These are phyloP conservation scores for Zingel zingel DNA, from an alignment of 2,113 vertebrate species.

Conservation along the genomic window DNA sequence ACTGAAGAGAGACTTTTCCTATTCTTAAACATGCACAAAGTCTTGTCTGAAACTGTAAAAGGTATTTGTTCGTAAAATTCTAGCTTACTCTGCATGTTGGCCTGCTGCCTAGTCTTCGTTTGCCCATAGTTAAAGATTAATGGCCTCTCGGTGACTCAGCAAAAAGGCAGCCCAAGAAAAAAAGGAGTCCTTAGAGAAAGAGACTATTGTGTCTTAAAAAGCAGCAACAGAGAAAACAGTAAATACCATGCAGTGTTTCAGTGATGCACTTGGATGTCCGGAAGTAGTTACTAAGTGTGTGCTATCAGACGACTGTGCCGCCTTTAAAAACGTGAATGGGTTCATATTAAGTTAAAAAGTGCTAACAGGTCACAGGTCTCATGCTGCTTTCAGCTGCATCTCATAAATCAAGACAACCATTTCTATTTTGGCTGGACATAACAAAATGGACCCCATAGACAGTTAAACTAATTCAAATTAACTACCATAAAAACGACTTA, in stretches of 20 bases:
- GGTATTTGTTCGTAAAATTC: conserved; percentile 23
- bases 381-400: conserved; percentile 19
- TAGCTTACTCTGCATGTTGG: conserved; percentile 25
- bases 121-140: conserved; percentile 72
- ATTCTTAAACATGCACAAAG: not conserved
- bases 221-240: not conserved
- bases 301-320: not conserved
- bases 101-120: conserved; percentile 26
- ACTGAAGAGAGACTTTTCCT: not conserved
- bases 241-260: not conserved
- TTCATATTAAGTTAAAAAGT: not conserved
- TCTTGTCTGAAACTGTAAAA: conserved; percentile 25
- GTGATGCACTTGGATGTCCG: not conserved
- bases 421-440: not conserved
- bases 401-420: not conserved
- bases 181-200: conserved; percentile 34
- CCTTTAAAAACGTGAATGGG: not conserved
- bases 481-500: not conserved
- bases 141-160: conserved; percentile 73
- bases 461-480: not conserved
- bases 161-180: conserved; percentile 40
- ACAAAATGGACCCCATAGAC: not conserved
- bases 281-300: no score
- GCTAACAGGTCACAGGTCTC: not conserved
- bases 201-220: conserved; percentile 13